Conservation (phyloP, 2,113 vertebrate species). For the Australoheros scitulus region DNA sequence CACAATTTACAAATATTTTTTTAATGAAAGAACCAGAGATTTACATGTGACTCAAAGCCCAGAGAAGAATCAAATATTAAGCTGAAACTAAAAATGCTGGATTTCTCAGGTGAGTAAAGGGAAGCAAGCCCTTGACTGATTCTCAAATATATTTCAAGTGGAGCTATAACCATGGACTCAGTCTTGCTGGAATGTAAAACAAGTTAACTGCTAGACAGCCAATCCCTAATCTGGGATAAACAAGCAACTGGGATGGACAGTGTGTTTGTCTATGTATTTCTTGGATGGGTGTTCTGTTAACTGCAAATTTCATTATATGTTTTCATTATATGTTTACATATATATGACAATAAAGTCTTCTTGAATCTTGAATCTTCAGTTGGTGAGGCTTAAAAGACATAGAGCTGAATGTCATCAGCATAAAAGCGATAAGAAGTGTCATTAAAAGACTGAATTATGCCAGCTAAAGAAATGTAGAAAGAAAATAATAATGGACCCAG, state of each 20-base stretch:
- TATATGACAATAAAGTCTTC: too few species aligned
- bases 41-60: background rate
- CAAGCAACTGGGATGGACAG: background rate
- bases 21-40: background rate
- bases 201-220: background rate
- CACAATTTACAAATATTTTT: background rate
- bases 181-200: background rate
- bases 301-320: too few species aligned
- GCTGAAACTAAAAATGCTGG: background rate
- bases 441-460: slow-evolving; percentile 3
- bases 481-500: background rate
- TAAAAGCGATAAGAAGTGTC: background rate
- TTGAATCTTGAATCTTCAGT: too few species aligned
- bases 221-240: slow-evolving; percentile 1
- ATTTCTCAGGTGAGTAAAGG: background rate
- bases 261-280: too few species aligned
- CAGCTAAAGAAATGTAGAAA: background rate
- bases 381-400: background rate
- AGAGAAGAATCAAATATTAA: background rate
- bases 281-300: too few species aligned
- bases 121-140: background rate
- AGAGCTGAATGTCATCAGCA: background rate
- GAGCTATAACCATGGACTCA: background rate
- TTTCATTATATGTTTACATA: too few species aligned
- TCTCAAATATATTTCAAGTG: background rate